phyloP scores from a whole-genome alignment of 2,113 vertebrate species.

The Petrocephalus microphthalmus region DNA sequence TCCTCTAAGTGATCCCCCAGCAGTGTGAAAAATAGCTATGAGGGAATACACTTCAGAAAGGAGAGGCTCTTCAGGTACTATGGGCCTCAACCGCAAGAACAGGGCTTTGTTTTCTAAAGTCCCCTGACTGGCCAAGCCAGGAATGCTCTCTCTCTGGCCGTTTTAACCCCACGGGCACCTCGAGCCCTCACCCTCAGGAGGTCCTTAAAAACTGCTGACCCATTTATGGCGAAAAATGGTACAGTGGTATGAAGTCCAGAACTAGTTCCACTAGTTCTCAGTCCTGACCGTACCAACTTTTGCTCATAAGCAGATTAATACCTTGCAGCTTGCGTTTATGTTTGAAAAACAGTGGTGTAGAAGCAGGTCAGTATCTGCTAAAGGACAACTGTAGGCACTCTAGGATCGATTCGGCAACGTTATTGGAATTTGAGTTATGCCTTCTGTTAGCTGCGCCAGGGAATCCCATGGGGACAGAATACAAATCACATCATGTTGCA shows the following conservation, averaged over 20 bases:
- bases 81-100: neutral
- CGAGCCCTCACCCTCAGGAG: neutral
- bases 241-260: neutral
- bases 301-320: neutral
- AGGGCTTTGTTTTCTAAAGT: slow-evolving; percentile 17
- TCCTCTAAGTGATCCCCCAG: slow-evolving; percentile 23
- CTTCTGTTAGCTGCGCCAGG: neutral
- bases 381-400: neutral
- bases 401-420: neutral
- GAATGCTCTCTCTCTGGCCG: neutral
- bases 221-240: neutral
- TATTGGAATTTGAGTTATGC: neutral
- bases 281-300: neutral
- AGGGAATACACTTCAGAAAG: neutral
- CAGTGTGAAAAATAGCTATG: slow-evolving; percentile 9
- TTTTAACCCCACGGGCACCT: neutral
- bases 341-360: neutral
- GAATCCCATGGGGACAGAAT: neutral
- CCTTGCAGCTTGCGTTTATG: neutral
- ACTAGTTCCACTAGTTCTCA: neutral
- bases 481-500: neutral
- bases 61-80: slow-evolving; percentile 5
- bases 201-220: neutral
- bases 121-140: neutral
- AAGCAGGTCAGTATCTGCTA: neutral